Percentiles rank a stretch among this genome's conserved stretches.
These are phyloP conservation scores for Cerceris rybyensis DNA, from an alignment of 2,888 invertebrate species.

Conservation along the genomic window DNA sequence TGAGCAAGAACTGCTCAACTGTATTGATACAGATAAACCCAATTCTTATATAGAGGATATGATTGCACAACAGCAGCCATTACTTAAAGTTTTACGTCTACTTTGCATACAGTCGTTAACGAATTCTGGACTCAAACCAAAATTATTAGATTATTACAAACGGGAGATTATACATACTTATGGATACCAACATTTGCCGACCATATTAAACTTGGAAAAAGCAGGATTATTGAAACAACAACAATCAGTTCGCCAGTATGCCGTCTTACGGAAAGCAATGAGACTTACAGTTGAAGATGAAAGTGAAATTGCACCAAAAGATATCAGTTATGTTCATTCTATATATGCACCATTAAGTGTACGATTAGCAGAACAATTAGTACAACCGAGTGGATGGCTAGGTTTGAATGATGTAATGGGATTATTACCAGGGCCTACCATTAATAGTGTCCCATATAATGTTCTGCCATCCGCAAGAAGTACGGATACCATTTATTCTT, in stretches of 20 bases:
- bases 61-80: constrained; percentile 92
- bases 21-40: constrained; percentile 94
- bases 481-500: constrained; percentile 35
- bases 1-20: constrained; percentile 96
- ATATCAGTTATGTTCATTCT: constrained; percentile 95
- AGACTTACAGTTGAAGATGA: constrained; percentile 94
- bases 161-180: constrained; percentile 92
- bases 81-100: constrained; percentile 92
- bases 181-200: constrained; percentile 91
- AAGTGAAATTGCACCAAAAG: constrained; percentile 91
- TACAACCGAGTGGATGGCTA: constrained; percentile 90
- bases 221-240: constrained; percentile 91
- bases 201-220: constrained; percentile 93
- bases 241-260: constrained; percentile 88
- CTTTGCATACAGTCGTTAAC: constrained; percentile 97
- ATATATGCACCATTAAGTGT: constrained; percentile 97
- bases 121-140: constrained; percentile 95
- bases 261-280: constrained; percentile 90
- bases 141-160: constrained; percentile 89
- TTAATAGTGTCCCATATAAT: constrained; percentile 77
- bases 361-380: constrained; percentile 91
- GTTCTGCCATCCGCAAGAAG: constrained; percentile 59
- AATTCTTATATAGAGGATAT: constrained; percentile 95
- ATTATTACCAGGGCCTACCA: constrained; percentile 90
- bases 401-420: constrained; percentile 92